Percentiles rank a stretch among this genome's conserved stretches.
Conservation (phyloP, 2,888 invertebrate genomes). For the Aporophyla lueneburgensis region DNA sequence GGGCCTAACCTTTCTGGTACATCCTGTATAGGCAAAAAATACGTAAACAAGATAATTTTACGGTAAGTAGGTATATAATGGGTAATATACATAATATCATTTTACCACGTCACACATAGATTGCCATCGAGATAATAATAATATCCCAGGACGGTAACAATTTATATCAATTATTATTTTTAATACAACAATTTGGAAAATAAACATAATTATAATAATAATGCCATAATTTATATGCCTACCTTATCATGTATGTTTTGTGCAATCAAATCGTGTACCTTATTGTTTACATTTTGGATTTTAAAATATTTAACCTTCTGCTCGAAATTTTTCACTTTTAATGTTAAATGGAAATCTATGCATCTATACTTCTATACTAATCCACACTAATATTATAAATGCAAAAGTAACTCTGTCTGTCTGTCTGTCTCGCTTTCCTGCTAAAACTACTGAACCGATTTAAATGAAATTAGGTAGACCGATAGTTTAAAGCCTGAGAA, state of each 20-base stretch:
- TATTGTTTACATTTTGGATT: background rate
- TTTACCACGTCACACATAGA: background rate
- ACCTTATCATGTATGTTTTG: background rate
- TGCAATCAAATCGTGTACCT: background rate
- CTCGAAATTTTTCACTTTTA: background rate
- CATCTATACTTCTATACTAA: no score
- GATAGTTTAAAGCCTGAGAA: no score
- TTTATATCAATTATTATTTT: conserved; percentile 5
- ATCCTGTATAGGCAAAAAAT: background rate
- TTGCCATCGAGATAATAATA: conserved; percentile 7
- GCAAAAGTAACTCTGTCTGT: no score
- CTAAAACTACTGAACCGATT: no score
- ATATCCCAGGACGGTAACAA: background rate
- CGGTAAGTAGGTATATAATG: background rate
- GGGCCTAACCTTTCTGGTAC: no score
- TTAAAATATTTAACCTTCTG: background rate
- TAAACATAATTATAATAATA: conserved; percentile 26
- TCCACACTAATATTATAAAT: no score
- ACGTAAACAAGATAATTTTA: background rate
- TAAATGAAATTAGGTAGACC: no score
- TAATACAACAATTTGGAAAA: conserved; percentile 15
- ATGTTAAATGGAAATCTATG: background rate
- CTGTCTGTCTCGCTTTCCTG: no score
- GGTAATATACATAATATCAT: background rate
- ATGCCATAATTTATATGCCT: conserved; percentile 2